Percentiles rank a stretch among this genome's conserved stretches.
Conservation (phyloP, 2,888 invertebrate genomes). For the Microplitis deprimator region DNA sequence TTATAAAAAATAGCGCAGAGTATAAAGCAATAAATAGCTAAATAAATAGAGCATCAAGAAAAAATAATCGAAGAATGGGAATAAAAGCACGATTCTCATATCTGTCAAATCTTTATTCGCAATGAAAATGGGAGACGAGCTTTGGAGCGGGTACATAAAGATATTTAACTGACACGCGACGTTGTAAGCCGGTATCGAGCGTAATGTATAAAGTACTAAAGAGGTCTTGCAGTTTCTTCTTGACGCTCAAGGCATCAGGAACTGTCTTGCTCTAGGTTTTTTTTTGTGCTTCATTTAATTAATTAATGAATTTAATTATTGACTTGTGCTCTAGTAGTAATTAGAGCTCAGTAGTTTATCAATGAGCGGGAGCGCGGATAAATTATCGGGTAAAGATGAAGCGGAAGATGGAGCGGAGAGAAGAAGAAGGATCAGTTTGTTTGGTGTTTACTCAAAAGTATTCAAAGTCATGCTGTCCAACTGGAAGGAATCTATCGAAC, state of each 20-base stretch:
- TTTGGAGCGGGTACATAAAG: slow-evolving; percentile 37
- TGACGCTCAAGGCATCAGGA: slow-evolving; percentile 41
- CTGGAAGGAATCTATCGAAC: slow-evolving; percentile 61
- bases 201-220: slow-evolving; percentile 14
- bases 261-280: background rate
- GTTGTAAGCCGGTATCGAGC: slow-evolving; percentile 36
- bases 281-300: slow-evolving; percentile 27
- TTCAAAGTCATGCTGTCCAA: slow-evolving; percentile 76
- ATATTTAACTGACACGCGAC: slow-evolving; percentile 62
- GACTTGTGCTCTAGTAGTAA: too few species aligned
- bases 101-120: slow-evolving; percentile 36
- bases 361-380: background rate
- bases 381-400: slow-evolving; percentile 14
- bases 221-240: slow-evolving; percentile 48
- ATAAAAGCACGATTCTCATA: slow-evolving; percentile 11
- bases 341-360: background rate
- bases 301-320: slow-evolving; percentile 5
- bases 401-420: slow-evolving; percentile 1
- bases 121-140: slow-evolving; percentile 34
- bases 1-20: too few species aligned
- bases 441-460: slow-evolving; percentile 78
- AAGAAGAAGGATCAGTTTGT: slow-evolving; percentile 74
- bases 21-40: background rate
- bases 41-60: background rate
- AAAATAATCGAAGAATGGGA: slow-evolving; percentile 3